Evolutionary conservation across 1,140 invertebrate species (phyloP), one percentile per base, ranked within the genome.

Genomic region (Trichomalopsis sarcophagae): DNA sequence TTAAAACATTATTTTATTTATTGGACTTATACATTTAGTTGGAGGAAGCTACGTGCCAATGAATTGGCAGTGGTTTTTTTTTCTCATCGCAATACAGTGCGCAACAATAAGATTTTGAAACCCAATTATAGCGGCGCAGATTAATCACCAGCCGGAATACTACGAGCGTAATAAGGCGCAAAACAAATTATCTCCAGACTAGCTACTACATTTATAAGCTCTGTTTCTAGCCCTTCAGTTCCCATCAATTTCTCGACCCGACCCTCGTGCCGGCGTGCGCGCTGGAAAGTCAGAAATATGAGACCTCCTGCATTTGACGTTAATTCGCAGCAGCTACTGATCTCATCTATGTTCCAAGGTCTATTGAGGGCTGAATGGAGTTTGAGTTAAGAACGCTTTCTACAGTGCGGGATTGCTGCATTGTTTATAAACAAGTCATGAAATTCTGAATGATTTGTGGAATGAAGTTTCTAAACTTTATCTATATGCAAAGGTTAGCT

Each of bases 171-270:
- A 71, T 81, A 73, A 81, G 79, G 66, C 23, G 68, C 44, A 81
- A 81, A 81, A 81, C 68, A 81, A 81, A 81, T 81, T 81, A 81
- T 81, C 79, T 40, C 21, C 9, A 40, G 68, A 17, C 21, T 23
- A 21, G 27, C 79, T 62, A 80, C 36, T 50, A 81, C 79, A 81
- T 81, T 81, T 81, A 71, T 71, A 69, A 44, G 10, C n/a, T n/a
- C 68, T 69, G 66, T 40, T 68, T 71, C 55, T 69, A 50, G 36
- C 79, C 79, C 79, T 71, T 81, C 79, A 17, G n/a, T 47, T 81
- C 68, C 79, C 79, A 81, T 81, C 79, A 81, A 81, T 71, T 81
- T 13, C n/a, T 69, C 36, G 14, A 44, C 7, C 7, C 78, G 21
- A 66, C 76, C 76, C 75, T 55, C 47, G 75, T 4, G 27, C 33